Evolutionary conservation across 2,113 vertebrate genomes (phyloP).

Genomic region (Macquaria australasica): DNA sequence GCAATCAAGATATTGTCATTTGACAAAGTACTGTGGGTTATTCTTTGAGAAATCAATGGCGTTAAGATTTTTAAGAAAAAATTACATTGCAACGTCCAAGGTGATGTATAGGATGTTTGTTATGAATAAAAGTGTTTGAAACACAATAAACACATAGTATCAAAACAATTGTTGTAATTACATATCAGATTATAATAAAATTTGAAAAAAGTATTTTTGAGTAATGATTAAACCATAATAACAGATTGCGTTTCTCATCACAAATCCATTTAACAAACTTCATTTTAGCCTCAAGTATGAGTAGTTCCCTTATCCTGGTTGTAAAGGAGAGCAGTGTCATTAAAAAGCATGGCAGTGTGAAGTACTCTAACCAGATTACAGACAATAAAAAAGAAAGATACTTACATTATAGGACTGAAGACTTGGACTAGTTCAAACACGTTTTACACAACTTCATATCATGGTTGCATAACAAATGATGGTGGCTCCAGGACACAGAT

Average conservation of each 20-base stretch:
- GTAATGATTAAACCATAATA: neutral
- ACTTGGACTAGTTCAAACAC: neutral
- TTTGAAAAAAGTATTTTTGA: neutral
- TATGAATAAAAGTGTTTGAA: constrained; percentile 6
- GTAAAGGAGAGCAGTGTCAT: neutral
- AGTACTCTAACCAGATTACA: neutral
- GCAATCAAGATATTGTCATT: constrained; percentile 47
- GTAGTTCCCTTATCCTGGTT: neutral
- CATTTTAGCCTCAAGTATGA: too few relatives aligned
- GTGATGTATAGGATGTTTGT: neutral
- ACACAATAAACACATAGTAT: neutral
- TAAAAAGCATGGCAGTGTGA: neutral
- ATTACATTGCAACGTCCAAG: constrained; percentile 6
- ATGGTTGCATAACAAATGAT: too few relatives aligned
- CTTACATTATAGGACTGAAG: neutral
- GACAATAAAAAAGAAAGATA: neutral
- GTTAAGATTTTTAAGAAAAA: neutral
- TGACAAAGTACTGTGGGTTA: constrained; percentile 52
- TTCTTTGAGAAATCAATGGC: constrained; percentile 14
- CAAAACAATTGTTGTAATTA: neutral
- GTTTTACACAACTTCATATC: neutral
- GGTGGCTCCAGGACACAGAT: too few relatives aligned
- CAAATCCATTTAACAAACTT: neutral
- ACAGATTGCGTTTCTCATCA: neutral
- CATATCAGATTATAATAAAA: neutral